These are phyloP conservation scores for Leptarthrus brevirostris DNA, from an alignment of 2,888 invertebrate genomes.

Conservation along the genomic window DNA sequence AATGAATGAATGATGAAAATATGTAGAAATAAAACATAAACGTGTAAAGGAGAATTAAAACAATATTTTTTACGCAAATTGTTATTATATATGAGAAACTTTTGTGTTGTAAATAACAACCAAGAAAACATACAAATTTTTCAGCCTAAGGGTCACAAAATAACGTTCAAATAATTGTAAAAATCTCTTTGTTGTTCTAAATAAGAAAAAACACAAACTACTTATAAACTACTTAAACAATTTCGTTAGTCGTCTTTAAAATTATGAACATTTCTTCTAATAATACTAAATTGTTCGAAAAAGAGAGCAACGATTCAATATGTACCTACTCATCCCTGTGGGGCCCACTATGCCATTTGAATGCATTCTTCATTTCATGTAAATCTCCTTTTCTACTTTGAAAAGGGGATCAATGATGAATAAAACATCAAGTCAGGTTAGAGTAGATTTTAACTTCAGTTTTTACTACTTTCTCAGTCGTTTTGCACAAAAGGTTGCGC, in stretches of 20 bases:
- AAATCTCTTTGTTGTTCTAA: too few species aligned
- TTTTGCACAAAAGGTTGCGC: conserved; percentile 1
- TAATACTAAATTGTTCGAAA: conserved; percentile 8
- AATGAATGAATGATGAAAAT: too few species aligned
- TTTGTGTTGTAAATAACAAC: too few species aligned
- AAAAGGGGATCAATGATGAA: conserved; percentile 43
- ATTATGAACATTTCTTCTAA: background rate
- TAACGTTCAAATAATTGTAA: too few species aligned
- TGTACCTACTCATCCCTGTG: background rate
- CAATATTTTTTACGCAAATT: too few species aligned
- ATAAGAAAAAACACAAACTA: background rate
- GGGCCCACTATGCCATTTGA: background rate
- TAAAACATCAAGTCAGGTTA: conserved; percentile 13
- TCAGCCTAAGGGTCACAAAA: too few species aligned
- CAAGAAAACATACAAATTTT: too few species aligned
- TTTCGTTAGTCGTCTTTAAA: background rate
- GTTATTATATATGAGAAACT: too few species aligned
- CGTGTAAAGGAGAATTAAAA: too few species aligned
- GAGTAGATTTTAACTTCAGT: too few species aligned
- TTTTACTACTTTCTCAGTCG: background rate
- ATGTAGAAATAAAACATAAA: too few species aligned
- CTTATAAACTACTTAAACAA: background rate
- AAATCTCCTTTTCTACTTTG: conserved; percentile 8
- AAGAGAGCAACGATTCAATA: background rate
- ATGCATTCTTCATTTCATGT: conserved; percentile 34